A percentile compares a stretch with the other conserved stretches of the same genome.
Evolutionary conservation across 2,113 vertebrate genomes (phyloP).

Genomic region (Alligator mississippiensis): DNA sequence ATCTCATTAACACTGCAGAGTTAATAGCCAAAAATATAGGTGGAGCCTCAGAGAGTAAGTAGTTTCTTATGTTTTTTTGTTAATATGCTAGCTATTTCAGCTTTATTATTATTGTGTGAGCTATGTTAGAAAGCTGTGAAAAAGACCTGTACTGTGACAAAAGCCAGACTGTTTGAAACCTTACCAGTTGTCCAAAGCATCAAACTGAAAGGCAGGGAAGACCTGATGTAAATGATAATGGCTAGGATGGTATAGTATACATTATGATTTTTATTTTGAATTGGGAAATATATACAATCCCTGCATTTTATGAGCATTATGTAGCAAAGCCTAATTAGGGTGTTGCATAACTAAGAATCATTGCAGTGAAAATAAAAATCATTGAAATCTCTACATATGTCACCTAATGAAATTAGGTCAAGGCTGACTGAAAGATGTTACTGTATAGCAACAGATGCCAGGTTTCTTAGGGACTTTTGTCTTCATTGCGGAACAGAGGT

Average conservation of each 20-base stretch:
- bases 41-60: background rate
- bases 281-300: background rate
- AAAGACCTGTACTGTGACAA: background rate
- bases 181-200: background rate
- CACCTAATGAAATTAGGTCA: constrained; percentile 19
- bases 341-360: background rate
- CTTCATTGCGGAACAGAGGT: background rate
- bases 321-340: background rate
- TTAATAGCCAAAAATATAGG: background rate
- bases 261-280: background rate
- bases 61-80: background rate
- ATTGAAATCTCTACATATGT: background rate
- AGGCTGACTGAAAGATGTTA: background rate
- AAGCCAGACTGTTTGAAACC: background rate
- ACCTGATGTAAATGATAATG: background rate
- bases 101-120: background rate
- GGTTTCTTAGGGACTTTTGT: constrained; percentile 4
- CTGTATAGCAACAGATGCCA: background rate
- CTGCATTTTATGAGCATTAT: background rate
- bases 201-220: background rate
- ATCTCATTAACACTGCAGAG: background rate
- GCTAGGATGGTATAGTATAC: background rate
- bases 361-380: background rate
- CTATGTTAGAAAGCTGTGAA: background rate
- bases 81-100: background rate